Base-by-base conservation (phyloP, 2,888 invertebrate genomes). In the Ormyrus nitidulus region DNA sequence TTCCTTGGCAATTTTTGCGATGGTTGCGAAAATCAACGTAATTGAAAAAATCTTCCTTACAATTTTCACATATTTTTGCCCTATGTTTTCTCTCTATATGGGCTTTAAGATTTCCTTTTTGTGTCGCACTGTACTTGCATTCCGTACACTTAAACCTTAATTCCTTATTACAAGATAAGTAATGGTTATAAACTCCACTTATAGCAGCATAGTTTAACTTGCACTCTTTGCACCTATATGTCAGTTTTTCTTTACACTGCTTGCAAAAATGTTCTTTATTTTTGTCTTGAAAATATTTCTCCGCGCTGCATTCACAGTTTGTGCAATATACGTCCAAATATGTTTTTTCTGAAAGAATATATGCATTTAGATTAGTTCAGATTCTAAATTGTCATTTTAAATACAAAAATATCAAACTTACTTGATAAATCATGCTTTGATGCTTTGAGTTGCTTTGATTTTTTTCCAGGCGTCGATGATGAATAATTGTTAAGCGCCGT, bases 221-320 rank as follows among this genome's bases (percentile, higher is more conserved):
- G 19, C 76, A 76, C 5, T 2, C 34, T 19, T 10, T 19, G 13
- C 76, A 76, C 5, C 46, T 13, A 48, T 46, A 76, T 5, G 54
- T 6, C n/a, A 69, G 5, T 2, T 8, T 7, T 0, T 53, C 6
- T 3, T 54, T 13, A 11, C 73, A 73, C 10, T 48, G 13, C 10
- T 7, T 10, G 10, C 73, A 73, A 9, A 13, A 13, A 13, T 13
- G 13, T 13, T 13, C 13, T 13, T 13, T 13, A 13, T 13, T 13
- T 13, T 13, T 0, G 13, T 13, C 0, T 13, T 13, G 13, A 13
- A 13, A 13, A 13, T 13, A 13, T 13, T 13, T 13, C 13, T 13
- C 0, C 13, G 13, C 13, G 13, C 13, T 13, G 13, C 13, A 13
- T 13, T 13, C 0, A 13, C 13, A 13, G 13, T 13, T 13, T 13